Conservation (phyloP, 1,140 invertebrate genomes). For the Penaeus indicus region DNA sequence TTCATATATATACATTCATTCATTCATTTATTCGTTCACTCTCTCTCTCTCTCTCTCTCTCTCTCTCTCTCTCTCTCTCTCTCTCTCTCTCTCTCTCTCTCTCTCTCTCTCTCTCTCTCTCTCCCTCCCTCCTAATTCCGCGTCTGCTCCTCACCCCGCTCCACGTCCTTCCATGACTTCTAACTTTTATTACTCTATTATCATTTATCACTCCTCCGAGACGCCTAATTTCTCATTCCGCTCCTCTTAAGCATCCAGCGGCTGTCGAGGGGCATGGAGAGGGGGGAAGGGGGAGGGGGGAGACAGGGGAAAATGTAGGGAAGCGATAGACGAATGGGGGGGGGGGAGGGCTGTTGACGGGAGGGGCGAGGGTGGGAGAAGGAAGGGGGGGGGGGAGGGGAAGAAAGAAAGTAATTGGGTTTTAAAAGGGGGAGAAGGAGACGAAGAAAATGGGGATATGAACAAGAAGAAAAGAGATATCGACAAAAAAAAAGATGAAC, state of each 20-base stretch:
- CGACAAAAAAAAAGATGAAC: no score
- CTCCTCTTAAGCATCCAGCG: constrained; percentile 33
- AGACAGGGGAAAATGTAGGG: no score
- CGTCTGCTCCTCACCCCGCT: no score
- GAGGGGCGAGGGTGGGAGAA: no score
- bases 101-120: constrained; percentile 8
- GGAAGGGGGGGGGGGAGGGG: no score
- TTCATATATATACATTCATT: not conserved
- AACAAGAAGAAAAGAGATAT: no score
- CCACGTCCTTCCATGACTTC: not conserved
- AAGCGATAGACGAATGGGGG: no score
- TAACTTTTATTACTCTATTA: constrained; percentile 59
- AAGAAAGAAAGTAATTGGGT: no score
- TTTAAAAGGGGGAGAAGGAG: no score
- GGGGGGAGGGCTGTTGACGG: no score
- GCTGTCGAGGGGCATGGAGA: not conserved
- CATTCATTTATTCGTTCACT: not conserved
- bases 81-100: constrained; percentile 3
- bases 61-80: not conserved
- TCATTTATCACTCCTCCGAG: constrained; percentile 59
- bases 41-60: not conserved
- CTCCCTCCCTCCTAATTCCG: not conserved
- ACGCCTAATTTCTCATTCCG: constrained; percentile 52
- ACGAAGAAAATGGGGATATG: no score
- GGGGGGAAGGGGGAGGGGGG: not conserved